Percentiles rank a stretch among this genome's conserved stretches.
These are phyloP conservation scores for Philhelius pedissequus DNA, from an alignment of 2,888 invertebrate genomes.

Conservation along the genomic window DNA sequence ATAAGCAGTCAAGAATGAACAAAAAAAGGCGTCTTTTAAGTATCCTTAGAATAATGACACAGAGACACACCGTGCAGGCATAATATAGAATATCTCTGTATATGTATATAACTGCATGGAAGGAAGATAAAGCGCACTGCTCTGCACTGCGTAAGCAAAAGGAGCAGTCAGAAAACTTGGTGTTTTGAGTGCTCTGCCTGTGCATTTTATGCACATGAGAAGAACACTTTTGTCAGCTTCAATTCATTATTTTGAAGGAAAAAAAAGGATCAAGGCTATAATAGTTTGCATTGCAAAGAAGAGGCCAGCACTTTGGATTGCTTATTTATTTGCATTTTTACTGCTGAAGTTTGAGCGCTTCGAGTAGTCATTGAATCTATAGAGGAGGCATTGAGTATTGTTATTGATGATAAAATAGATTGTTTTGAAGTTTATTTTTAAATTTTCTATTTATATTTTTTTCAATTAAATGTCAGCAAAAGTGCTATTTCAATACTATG, in stretches of 20 bases:
- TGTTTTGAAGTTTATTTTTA: slow-evolving; percentile 31
- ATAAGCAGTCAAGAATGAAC: slow-evolving; percentile 13
- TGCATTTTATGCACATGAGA: slow-evolving; percentile 35
- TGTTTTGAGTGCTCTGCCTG: slow-evolving; percentile 34
- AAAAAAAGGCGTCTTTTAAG: slow-evolving; percentile 46
- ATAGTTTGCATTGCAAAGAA: slow-evolving; percentile 19
- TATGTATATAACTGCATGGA: background rate
- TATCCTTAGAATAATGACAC: slow-evolving; percentile 57
- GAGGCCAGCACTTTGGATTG: background rate
- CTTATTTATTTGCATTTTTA: slow-evolving; percentile 31
- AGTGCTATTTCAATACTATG: background rate
- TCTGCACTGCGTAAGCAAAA: slow-evolving; percentile 29
- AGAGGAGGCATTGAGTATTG: background rate
- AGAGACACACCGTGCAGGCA: slow-evolving; percentile 5
- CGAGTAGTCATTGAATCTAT: slow-evolving; percentile 55
- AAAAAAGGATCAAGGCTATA: slow-evolving; percentile 36
- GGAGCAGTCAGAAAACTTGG: slow-evolving; percentile 48
- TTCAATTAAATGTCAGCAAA: slow-evolving; percentile 28
- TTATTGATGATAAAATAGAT: slow-evolving; percentile 12
- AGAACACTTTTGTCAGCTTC: slow-evolving; percentile 41
- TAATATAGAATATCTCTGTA: no score
- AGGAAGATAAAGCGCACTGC: background rate
- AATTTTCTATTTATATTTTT: background rate
- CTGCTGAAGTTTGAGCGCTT: slow-evolving; percentile 15
- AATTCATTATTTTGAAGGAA: slow-evolving; percentile 32